phyloP scores from a whole-genome alignment of 2,888 invertebrate species.

The Geotrupes spiniger region DNA sequence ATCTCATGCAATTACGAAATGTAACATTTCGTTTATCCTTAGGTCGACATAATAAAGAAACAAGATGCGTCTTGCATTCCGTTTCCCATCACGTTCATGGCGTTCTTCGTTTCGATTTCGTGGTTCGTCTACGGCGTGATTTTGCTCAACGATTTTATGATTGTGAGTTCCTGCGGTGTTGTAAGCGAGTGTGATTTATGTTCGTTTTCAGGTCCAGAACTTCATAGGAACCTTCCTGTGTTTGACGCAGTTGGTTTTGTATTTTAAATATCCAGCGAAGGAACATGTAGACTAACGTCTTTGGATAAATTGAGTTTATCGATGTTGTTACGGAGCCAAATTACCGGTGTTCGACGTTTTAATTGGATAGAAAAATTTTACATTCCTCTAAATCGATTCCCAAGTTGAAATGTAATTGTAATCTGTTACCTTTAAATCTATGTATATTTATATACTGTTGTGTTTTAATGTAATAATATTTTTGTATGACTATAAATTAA shows the following conservation, averaged over 20 bases:
- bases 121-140: constrained; percentile 83
- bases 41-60: constrained; percentile 75
- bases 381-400: no score
- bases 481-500: no score
- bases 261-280: constrained; percentile 62
- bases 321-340: no score
- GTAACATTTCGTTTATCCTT: constrained; percentile 39
- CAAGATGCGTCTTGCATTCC: constrained; percentile 85
- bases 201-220: constrained; percentile 68
- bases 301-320: no score
- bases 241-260: constrained; percentile 63
- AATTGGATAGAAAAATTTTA: no score
- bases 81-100: constrained; percentile 82
- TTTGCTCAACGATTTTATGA: constrained; percentile 70
- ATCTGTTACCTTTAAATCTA: no score
- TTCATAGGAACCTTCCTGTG: constrained; percentile 61
- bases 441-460: no score
- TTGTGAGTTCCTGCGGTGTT: constrained; percentile 59
- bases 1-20: no score
- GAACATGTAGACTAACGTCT: constrained; percentile 10
- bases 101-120: constrained; percentile 71
- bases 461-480: no score
- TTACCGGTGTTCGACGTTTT: no score
- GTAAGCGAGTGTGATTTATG: background rate
- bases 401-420: no score